phyloP scores from a whole-genome alignment of 2,113 vertebrate genomes.

The Spilogale gracilis region DNA sequence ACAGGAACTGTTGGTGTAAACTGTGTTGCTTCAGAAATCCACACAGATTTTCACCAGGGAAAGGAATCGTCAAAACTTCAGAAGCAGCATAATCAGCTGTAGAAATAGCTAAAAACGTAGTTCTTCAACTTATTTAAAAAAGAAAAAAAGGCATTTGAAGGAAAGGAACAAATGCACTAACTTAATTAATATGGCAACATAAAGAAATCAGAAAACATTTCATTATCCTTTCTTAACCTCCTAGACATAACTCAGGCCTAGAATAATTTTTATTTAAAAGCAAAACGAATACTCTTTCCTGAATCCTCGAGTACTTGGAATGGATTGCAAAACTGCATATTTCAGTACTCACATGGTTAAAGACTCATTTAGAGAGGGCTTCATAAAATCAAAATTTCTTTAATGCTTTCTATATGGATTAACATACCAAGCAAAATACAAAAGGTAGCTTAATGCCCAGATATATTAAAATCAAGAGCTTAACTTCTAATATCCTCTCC shows the following conservation, averaged over 20 bases:
- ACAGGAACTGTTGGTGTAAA: neutral
- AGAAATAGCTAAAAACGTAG: neutral
- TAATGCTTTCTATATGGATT: constrained; percentile 63
- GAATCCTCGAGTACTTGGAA: neutral
- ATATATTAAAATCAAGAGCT: constrained; percentile 80
- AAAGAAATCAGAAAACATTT: constrained; percentile 49
- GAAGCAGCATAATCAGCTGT: neutral
- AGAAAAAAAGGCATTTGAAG: constrained; percentile 65
- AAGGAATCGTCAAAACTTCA: neutral
- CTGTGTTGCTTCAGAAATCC: neutral
- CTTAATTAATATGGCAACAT: constrained; percentile 79
- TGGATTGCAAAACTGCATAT: neutral
- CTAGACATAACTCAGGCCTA: constrained; percentile 34
- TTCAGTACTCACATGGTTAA: constrained; percentile 69
- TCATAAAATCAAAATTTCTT: constrained; percentile 50
- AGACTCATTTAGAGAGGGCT: constrained; percentile 67
- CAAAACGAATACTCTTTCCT: neutral
- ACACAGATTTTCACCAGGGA: neutral
- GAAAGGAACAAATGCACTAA: constrained; percentile 73
- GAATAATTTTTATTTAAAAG: constrained; percentile 60
- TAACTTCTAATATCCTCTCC: constrained; percentile 75
- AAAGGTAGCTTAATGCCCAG: constrained; percentile 70
- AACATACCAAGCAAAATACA: constrained; percentile 63
- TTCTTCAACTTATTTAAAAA: constrained; percentile 19
- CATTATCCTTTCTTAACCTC: constrained; percentile 58